These are phyloP conservation scores for Natrix natrix DNA, from an alignment of 2,797 vertebrate species.

Conservation along the genomic window DNA sequence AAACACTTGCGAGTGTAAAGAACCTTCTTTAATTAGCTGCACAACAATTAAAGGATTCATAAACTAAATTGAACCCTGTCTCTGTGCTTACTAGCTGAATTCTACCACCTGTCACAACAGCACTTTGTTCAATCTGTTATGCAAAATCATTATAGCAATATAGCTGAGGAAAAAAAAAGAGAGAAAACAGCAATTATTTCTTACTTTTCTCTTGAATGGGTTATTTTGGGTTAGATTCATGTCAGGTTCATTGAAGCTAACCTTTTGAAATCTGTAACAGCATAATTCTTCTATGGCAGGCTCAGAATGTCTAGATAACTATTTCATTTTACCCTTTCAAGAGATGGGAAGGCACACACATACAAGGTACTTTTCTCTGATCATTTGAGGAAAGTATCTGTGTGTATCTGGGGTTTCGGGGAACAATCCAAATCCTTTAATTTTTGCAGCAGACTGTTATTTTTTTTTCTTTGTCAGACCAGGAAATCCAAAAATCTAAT, in stretches of 20 bases:
- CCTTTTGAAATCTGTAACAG: conserved; percentile 82
- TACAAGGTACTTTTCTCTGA: conserved; percentile 61
- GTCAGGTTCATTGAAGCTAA: conserved; percentile 89
- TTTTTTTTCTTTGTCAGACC: conserved; percentile 41
- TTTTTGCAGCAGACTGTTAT: conserved; percentile 47
- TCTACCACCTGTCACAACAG: conserved; percentile 99
- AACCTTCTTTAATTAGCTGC: conserved; percentile 97
- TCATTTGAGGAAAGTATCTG: conserved; percentile 46
- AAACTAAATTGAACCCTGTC: conserved; percentile 99
- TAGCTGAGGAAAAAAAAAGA: conserved; percentile 79
- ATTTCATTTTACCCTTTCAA: conserved; percentile 67
- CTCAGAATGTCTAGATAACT: conserved; percentile 63
- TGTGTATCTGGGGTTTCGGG: neutral
- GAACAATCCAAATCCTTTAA: conserved; percentile 46
- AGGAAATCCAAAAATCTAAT: conserved; percentile 42
- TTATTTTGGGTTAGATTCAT: conserved; percentile 97
- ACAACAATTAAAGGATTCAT: conserved; percentile 99
- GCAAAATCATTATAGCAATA: conserved; percentile 95
- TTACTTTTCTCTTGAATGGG: conserved; percentile 95
- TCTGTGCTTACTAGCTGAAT: conserved; percentile 95
- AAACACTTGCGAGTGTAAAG: conserved; percentile 93
- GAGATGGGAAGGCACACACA: conserved; percentile 56
- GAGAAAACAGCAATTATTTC: conserved; percentile 99
- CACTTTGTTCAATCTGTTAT: conserved; percentile 95
- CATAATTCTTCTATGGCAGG: conserved; percentile 74